Percentiles rank a stretch among this genome's conserved stretches.
phyloP scores from a whole-genome alignment of 2,888 invertebrate genomes.

The Apamea sordens region DNA sequence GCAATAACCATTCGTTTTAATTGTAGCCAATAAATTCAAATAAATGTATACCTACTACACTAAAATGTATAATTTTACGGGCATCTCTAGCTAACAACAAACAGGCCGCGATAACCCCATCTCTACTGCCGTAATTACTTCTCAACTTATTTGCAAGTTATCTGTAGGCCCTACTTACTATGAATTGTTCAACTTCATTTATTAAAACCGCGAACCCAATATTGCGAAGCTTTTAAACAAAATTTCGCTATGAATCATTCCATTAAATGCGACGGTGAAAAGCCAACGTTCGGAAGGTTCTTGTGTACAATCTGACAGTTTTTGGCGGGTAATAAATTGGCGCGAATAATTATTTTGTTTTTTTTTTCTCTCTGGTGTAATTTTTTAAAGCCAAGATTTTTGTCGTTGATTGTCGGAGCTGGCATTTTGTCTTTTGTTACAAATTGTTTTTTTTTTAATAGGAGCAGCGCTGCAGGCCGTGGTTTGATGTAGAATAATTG shows the following conservation, averaged over 20 bases:
- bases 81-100: conserved; percentile 20
- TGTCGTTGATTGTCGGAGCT: conserved; percentile 15
- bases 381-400: conserved; percentile 34
- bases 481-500: conserved; percentile 8
- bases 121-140: conserved; percentile 49
- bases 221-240: conserved; percentile 51
- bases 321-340: conserved; percentile 70
- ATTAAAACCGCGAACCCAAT: conserved; percentile 56
- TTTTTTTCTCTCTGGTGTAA: conserved; percentile 36
- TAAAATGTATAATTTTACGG: conserved; percentile 24
- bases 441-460: conserved; percentile 25
- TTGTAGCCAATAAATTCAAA: conserved; percentile 42
- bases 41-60: conserved; percentile 21
- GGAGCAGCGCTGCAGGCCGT: background rate
- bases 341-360: conserved; percentile 64
- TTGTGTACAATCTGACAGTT: conserved; percentile 65
- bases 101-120: conserved; percentile 33
- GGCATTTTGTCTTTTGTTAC: conserved; percentile 12
- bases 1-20: conserved; percentile 49
- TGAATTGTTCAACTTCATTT: conserved; percentile 55
- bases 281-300: conserved; percentile 57
- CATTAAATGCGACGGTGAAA: conserved; percentile 62
- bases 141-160: conserved; percentile 55
- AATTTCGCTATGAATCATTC: conserved; percentile 64
- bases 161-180: conserved; percentile 43